Evolutionary conservation across 2,113 vertebrate genomes (phyloP).

Genomic region (Sylvia atricapilla): DNA sequence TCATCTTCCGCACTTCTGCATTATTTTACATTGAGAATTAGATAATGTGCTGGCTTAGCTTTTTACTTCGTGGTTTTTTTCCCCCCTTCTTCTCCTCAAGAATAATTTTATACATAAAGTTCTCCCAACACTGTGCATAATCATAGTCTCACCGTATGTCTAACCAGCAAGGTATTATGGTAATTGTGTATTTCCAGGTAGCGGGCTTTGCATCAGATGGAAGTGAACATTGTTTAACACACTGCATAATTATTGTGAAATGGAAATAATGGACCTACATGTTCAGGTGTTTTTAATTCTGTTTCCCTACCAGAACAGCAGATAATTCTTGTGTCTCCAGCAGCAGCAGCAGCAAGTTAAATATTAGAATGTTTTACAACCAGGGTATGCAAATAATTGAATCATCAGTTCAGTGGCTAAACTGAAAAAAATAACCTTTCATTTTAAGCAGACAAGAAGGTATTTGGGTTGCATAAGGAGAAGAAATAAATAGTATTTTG

Average conservation of each 20-base stretch:
- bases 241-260: constrained; percentile 32
- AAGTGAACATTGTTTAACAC: constrained; percentile 43
- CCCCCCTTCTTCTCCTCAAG: constrained; percentile 36
- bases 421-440: constrained; percentile 27
- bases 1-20: constrained; percentile 88
- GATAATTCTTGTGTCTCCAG: constrained; percentile 27
- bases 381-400: constrained; percentile 41
- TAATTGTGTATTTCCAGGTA: constrained; percentile 64
- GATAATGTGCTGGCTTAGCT: constrained; percentile 79
- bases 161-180: constrained; percentile 65
- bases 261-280: constrained; percentile 26
- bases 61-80: constrained; percentile 47
- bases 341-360: background rate
- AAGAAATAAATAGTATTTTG: background rate
- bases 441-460: background rate
- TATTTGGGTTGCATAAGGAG: background rate
- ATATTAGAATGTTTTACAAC: constrained; percentile 46
- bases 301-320: constrained; percentile 13
- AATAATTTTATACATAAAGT: constrained; percentile 74
- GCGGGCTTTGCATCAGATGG: background rate
- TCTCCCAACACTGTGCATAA: constrained; percentile 69
- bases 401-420: constrained; percentile 9
- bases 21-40: constrained; percentile 85
- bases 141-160: constrained; percentile 60
- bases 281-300: background rate